Evolutionary conservation across 2,113 vertebrate genomes (phyloP).

Genomic region (Hyperoodon ampullatus): DNA sequence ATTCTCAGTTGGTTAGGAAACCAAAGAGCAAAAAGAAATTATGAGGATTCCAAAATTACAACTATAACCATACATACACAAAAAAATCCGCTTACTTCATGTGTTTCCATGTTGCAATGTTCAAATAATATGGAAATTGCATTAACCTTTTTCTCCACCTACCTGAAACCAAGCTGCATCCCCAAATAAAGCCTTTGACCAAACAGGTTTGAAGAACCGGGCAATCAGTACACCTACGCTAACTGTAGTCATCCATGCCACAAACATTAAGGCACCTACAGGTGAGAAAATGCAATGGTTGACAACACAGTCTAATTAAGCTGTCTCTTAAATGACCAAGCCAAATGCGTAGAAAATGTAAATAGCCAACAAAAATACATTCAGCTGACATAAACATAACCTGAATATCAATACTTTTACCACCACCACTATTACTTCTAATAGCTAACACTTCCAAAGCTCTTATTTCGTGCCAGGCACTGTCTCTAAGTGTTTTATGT

Average conservation of each 20-base stretch:
- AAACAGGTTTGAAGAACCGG: conserved; percentile 91
- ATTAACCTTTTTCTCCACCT: conserved; percentile 13
- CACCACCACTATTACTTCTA: neutral
- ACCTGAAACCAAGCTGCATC: conserved; percentile 94
- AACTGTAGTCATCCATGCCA: conserved; percentile 90
- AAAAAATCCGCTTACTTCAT: neutral
- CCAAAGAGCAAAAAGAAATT: neutral
- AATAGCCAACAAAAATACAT: neutral
- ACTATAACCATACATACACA: neutral
- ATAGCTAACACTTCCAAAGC: neutral
- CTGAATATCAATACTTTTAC: neutral
- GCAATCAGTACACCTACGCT: conserved; percentile 90
- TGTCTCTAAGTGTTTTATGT: neutral
- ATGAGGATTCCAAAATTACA: neutral
- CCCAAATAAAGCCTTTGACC: conserved; percentile 87
- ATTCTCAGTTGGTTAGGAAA: neutral
- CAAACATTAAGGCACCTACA: conserved; percentile 90
- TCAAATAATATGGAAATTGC: neutral
- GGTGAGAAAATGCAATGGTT: neutral
- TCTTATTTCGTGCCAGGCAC: neutral
- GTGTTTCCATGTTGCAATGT: neutral
- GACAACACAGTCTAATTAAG: neutral
- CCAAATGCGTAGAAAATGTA: neutral
- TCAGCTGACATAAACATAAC: neutral
- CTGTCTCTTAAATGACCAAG: neutral